Evolutionary conservation across 2,797 vertebrate species (phyloP).

Genomic region (Macrochelys suwanniensis): DNA sequence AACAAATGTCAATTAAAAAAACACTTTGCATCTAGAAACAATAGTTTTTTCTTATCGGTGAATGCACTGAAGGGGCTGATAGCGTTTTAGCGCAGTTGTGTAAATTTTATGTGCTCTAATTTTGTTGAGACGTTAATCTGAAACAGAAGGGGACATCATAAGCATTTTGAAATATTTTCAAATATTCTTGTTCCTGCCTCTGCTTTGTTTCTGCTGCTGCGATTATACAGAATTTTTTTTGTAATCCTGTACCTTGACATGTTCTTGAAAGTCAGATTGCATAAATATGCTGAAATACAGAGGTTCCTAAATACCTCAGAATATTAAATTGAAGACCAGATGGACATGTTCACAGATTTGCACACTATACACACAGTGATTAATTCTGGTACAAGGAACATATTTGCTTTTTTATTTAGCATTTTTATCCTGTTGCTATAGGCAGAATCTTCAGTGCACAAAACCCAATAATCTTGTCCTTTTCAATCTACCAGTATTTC

Average conservation of each 20-base stretch:
- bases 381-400: not conserved
- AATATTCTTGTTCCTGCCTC: not conserved
- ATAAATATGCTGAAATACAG: not conserved
- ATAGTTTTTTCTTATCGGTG: not conserved
- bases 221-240: not conserved
- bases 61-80: not conserved
- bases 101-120: not conserved
- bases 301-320: not conserved
- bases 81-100: not conserved
- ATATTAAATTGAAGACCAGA: slow-evolving; percentile 24
- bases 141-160: not conserved
- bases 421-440: slow-evolving; percentile 48
- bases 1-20: not conserved
- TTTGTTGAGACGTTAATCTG: slow-evolving; percentile 12
- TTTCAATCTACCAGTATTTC: slow-evolving; percentile 15
- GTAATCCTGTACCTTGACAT: not conserved
- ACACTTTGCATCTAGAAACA: not conserved
- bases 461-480: slow-evolving; percentile 39
- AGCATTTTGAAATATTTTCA: slow-evolving; percentile 8
- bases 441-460: slow-evolving; percentile 59
- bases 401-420: slow-evolving; percentile 5
- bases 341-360: not conserved
- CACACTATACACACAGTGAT: not conserved
- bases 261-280: not conserved
- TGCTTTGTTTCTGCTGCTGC: not conserved